A percentile compares a stretch with the other conserved stretches of the same genome.
Evolutionary conservation across 2,797 vertebrate species (phyloP).

Genomic region (Sternotherus odoratus): DNA sequence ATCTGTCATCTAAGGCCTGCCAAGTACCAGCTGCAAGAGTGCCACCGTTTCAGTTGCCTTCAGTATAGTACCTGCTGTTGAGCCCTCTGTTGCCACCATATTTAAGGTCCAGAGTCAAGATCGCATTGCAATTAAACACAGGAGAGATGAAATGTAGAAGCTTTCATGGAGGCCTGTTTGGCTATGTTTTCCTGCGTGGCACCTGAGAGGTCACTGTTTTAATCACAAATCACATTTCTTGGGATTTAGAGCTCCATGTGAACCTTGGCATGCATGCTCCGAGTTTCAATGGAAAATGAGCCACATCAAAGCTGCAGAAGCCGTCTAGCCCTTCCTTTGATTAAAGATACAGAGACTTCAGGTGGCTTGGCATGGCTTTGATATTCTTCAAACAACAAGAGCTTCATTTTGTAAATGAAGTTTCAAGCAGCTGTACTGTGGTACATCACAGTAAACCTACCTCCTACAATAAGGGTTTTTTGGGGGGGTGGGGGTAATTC

Average conservation of each 20-base stretch:
- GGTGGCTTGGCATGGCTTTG: neutral
- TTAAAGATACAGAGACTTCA: neutral
- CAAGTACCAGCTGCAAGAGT: conserved; percentile 18
- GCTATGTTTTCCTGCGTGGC: neutral
- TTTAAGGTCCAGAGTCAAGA: neutral
- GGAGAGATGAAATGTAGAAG: neutral
- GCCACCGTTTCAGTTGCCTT: conserved; percentile 19
- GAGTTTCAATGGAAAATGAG: neutral
- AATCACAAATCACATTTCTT: neutral
- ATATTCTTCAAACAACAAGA: neutral
- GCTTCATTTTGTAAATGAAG: neutral
- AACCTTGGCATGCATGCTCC: fast-evolving
- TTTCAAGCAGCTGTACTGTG: neutral
- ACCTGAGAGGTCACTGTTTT: neutral
- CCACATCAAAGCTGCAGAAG: neutral
- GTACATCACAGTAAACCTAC: neutral
- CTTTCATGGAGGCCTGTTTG: neutral
- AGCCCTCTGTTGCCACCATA: neutral
- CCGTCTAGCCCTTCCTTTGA: neutral
- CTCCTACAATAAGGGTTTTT: neutral
- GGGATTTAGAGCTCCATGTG: neutral
- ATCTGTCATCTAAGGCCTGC: conserved; percentile 58
- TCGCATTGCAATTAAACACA: neutral
- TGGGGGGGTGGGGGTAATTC: neutral
- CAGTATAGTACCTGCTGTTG: conserved; percentile 20